Percentiles rank a stretch among this genome's conserved stretches.
Evolutionary conservation across 2,888 invertebrate genomes (phyloP).

Genomic region (Volucella inflata): DNA sequence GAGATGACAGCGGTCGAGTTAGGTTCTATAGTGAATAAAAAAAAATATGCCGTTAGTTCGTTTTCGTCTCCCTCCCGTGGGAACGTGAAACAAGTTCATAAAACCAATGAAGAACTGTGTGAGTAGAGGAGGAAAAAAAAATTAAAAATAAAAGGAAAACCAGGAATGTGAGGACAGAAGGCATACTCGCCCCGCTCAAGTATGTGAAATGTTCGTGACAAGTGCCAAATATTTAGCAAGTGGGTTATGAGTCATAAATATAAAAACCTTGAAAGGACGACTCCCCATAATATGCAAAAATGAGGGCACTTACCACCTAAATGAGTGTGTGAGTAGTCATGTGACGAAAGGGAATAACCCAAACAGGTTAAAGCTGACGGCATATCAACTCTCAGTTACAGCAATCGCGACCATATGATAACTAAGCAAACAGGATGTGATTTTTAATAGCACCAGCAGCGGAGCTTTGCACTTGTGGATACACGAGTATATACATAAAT

Average conservation of each 20-base stretch:
- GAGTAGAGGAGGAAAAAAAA: neutral
- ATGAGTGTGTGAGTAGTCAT: slow-evolving; percentile 19
- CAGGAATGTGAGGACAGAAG: slow-evolving; percentile 19
- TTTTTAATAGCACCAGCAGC: slow-evolving; percentile 20
- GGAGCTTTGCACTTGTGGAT: neutral
- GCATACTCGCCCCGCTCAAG: neutral
- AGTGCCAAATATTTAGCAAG: slow-evolving; percentile 63
- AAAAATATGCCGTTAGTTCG: slow-evolving; percentile 62
- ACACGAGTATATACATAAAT: no score
- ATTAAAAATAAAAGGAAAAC: slow-evolving; percentile 13
- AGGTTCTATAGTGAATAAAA: slow-evolving; percentile 37
- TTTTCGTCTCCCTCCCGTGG: slow-evolving; percentile 39
- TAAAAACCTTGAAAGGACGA: slow-evolving; percentile 65
- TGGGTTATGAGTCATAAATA: slow-evolving; percentile 61
- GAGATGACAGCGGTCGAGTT: neutral
- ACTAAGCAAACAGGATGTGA: slow-evolving; percentile 53
- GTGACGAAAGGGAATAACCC: slow-evolving; percentile 32
- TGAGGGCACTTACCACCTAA: slow-evolving; percentile 55
- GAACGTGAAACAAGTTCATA: slow-evolving; percentile 59
- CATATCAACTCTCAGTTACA: neutral
- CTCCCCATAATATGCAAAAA: slow-evolving; percentile 46
- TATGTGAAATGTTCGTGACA: slow-evolving; percentile 32
- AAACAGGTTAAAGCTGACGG: slow-evolving; percentile 55
- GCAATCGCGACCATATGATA: slow-evolving; percentile 43
- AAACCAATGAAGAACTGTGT: slow-evolving; percentile 16